Evolutionary conservation across 2,113 vertebrate genomes (phyloP), one percentile per base, ranked within the genome.

Genomic region (Dryoscopus gambensis): DNA sequence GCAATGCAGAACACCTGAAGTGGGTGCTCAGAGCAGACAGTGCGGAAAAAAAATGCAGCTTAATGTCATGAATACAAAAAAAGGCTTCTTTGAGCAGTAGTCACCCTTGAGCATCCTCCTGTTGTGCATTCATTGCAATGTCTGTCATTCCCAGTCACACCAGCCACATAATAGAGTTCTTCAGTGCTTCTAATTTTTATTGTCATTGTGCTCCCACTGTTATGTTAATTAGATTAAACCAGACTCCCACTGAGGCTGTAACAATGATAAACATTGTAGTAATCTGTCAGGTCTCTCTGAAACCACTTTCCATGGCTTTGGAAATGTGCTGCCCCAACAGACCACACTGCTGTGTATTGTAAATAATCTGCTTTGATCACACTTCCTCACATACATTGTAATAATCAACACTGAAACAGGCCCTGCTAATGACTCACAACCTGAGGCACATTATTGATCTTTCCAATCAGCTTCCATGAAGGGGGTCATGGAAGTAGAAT

Each of bases 151-250:
- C 55, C 78, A 87, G 71, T 39, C 90, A 70, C 50, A 42, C n/a
- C 52, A 67, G 71, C 73, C 73, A 60, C 40, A 27, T 68, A 91
- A 94, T 27, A 46, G 64, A 90, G 24, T 65, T 85, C 65, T 60
- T 89, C 17, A 62, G 40, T 25, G 46, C 63, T 69, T 57, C 87
- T 94, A 46, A 88, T 90, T 93, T 76, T 93, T 87, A 84, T 88
- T 90, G 84, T 63, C 75, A 63, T 18, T 80, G 50, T 85, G 42
- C 87, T 84, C 83, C 67, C 71, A 84, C 85, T 92, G 71, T 88
- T 55, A 55, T 22, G 79, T 37, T 96, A 91, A 96, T 96, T 86
- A 76, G 85, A 91, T 93, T 80, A 93, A 93, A 50, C 21, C 85
- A 80, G 87, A 67, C 82, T 96, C 71, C 93, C 71, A 86, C 24